These are phyloP conservation scores for Coboldia fuscipes DNA, from an alignment of 1,140 invertebrate genomes.

Conservation along the genomic window DNA sequence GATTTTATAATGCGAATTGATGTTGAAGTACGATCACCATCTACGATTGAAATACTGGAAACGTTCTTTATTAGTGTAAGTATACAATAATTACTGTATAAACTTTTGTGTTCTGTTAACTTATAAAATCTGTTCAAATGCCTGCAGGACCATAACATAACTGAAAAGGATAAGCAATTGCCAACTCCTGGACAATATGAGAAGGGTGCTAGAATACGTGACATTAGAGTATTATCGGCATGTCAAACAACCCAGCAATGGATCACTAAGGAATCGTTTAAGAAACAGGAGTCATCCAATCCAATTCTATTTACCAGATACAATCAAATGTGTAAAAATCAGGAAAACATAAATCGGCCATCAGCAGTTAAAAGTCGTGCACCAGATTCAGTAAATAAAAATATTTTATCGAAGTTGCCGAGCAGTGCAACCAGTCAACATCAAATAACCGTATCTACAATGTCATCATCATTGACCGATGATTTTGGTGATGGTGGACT, in stretches of 20 bases:
- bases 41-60: slow-evolving; percentile 18
- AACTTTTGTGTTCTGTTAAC: neutral
- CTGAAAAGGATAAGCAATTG: slow-evolving; percentile 2
- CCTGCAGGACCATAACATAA: neutral
- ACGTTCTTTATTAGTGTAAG: slow-evolving; percentile 22
- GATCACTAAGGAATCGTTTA: neutral
- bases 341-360: slow-evolving; percentile 6
- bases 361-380: slow-evolving; percentile 9
- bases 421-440: slow-evolving; percentile 12
- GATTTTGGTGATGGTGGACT: too few relatives aligned
- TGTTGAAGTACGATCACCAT: slow-evolving; percentile 11
- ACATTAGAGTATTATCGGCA: neutral
- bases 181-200: neutral
- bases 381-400: too few relatives aligned
- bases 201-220: neutral
- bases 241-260: slow-evolving; percentile 7
- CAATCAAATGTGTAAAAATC: too few relatives aligned
- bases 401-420: too few relatives aligned
- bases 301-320: too few relatives aligned
- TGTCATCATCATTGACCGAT: neutral
- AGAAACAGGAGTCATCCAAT: too few relatives aligned
- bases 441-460: neutral
- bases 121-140: neutral
- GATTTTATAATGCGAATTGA: slow-evolving; percentile 18
- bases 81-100: neutral